These are phyloP conservation scores for Pipra filicauda DNA, from an alignment of 2,113 vertebrate species.

Conservation along the genomic window DNA sequence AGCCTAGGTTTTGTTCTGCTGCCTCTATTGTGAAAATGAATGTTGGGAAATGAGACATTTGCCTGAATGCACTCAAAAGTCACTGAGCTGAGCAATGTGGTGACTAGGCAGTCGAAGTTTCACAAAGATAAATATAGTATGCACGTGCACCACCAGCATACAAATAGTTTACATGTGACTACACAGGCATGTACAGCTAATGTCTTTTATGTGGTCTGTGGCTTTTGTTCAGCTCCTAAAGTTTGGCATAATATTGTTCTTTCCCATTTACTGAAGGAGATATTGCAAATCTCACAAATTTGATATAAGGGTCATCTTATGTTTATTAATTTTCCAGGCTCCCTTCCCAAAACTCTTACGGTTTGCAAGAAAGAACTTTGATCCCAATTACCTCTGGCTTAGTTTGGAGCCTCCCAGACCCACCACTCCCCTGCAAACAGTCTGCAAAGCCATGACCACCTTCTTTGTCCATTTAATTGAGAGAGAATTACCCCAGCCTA, in stretches of 20 bases:
- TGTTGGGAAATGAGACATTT: not conserved
- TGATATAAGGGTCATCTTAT: not conserved
- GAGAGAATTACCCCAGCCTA: not conserved
- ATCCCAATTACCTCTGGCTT: not conserved
- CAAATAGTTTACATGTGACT: not conserved
- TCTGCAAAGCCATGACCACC: not conserved
- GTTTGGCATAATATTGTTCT: not conserved
- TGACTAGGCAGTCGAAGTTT: not conserved
- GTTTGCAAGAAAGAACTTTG: not conserved
- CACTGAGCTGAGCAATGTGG: not conserved
- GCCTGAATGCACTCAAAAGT: not conserved
- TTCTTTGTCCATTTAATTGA: not conserved
- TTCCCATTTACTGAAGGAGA: not conserved
- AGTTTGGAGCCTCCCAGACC: not conserved
- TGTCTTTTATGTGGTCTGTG: not conserved
- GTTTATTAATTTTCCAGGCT: conserved; percentile 10
- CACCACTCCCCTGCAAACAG: not conserved
- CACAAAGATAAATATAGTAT: not conserved
- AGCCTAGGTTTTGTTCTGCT: not conserved
- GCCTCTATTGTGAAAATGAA: not conserved
- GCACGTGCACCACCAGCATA: not conserved
- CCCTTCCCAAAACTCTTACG: not conserved
- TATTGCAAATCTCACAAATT: not conserved
- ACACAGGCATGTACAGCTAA: not conserved
- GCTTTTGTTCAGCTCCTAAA: not conserved